Evolutionary conservation across 2,113 vertebrate genomes (phyloP), one percentile per base, ranked within the genome.

Genomic region (Chloropsis hardwickii): DNA sequence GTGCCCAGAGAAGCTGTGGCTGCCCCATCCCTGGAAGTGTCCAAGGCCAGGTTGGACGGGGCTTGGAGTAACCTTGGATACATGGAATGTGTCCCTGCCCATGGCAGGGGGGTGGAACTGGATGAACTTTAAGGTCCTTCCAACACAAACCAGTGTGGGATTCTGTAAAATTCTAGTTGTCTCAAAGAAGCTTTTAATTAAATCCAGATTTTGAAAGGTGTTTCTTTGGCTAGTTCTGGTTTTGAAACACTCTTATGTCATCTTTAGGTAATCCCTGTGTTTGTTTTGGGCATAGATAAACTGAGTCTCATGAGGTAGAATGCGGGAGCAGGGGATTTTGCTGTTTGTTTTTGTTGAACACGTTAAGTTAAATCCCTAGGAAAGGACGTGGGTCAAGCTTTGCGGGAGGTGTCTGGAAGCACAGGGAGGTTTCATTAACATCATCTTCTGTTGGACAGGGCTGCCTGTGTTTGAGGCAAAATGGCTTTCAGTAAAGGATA

Each of bases 401-500:
- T 92, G 93, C 27, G 14, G 74, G 56, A 61, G n/a, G 58, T 61
- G 74, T 72, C 72, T 87, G 77, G 85, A 82, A 89, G 66, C 47
- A 17, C 4, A 2, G 39, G 48, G 61, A 81, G 58, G 61, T 64
- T 71, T 79, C 70, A 39, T 37, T 92, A 78, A 88, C 71, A 42
- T 92, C 23, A 16, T 90, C 78, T 84, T 94, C 81, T 72, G 87
- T 96, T 97, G 79, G 60, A 37, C 94, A 98, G 98, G 96, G 70
- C 94, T 71, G 87, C 95, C 88, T 90, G 93, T 11, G 62, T 62
- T 57, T 39, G 81, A 92, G 74, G 88, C 93, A 98, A 95, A 95
- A 99, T 99, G 99, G 99, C 99, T 94, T 99, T 99, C 98, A 99
- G 99, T 97, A 99, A 99, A 98, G 99, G 99, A 96, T 99, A 99